Evolutionary conservation across 2,113 vertebrate species (phyloP), one percentile per base, ranked within the genome.

Genomic region (Malaclemys terrapin): DNA sequence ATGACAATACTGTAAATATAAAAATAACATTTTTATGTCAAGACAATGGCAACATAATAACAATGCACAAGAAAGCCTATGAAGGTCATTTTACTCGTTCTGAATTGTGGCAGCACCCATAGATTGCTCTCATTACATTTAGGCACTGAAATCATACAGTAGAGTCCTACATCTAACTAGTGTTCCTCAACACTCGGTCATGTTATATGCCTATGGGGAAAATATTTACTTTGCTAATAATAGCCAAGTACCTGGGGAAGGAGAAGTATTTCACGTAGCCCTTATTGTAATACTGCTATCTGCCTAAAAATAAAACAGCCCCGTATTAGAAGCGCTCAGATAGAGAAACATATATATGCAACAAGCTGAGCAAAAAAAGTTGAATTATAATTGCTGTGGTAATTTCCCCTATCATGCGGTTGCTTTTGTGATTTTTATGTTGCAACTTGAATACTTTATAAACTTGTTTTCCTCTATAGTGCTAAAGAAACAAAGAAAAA

Each of bases 301-400:
- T 0, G 1, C 57, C 57, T 90, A 82, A 91, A 38, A 91, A 96
- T 94, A 94, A 78, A 91, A 87, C 9, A 24, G 93, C 85, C 94
- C 50, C 87, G 91, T 16, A 89, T 10, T 24, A 90, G 12, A 47
- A 38, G 35, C 2, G 8, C 91, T 42, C 52, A 89, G 57, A 90
- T 5, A 84, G 35, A 93, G 65, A 83, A 90, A 96, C 38, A 29
- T 59, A 91, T 93, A 96, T 24, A 8, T 17, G 93, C 1, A 0
- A 87, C 93, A 96, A 93, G n/a, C 42, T 35, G 29, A 93, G 49
- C 80, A 76, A 80, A 95, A 88, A 95, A 38, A 29, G 69, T 50
- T 69, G 53, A 94, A 84, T 91, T 89, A 81, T 3, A 94, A 89
- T 42, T 85, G 50, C 24, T 80, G 65, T 45, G 25, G 69, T 56